A percentile compares a stretch with the other conserved stretches of the same genome.
Evolutionary conservation across 2,113 vertebrate species (phyloP).

Genomic region (Misgurnus anguillicaudatus): DNA sequence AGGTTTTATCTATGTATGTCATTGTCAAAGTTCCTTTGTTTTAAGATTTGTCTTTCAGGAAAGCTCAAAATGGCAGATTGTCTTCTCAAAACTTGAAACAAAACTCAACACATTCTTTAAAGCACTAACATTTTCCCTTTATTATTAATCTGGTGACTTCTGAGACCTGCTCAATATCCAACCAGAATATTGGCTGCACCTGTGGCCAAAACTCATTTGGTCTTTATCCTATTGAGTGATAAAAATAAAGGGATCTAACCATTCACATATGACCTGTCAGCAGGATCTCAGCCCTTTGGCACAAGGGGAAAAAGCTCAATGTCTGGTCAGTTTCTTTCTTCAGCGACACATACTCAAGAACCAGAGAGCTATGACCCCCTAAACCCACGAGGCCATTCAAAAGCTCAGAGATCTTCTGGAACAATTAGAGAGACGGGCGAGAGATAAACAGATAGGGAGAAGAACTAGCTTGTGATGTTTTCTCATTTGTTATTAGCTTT

Average conservation of each 20-base stretch:
- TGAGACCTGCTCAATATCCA: constrained; percentile 62
- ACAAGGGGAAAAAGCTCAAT: constrained; percentile 31
- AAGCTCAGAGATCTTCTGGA: constrained; percentile 49
- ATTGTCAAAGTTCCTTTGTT: neutral
- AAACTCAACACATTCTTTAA: constrained; percentile 53
- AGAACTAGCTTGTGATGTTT: neutral
- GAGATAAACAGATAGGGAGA: constrained; percentile 35
- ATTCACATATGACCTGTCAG: constrained; percentile 67
- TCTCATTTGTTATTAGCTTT: too few species aligned
- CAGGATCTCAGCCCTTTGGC: constrained; percentile 40
- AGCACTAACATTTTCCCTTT: constrained; percentile 50
- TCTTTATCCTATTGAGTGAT: constrained; percentile 57
- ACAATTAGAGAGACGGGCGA: constrained; percentile 38
- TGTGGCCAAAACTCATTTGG: constrained; percentile 51
- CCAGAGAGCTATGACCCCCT: constrained; percentile 43
- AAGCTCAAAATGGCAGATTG: constrained; percentile 24
- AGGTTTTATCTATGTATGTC: neutral
- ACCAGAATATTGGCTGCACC: constrained; percentile 56
- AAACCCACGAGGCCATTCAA: constrained; percentile 45
- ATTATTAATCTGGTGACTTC: constrained; percentile 63
- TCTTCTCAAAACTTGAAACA: constrained; percentile 45
- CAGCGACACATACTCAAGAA: constrained; percentile 50
- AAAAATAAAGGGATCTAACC: constrained; percentile 50
- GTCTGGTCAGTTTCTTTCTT: constrained; percentile 35
- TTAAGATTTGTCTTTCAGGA: constrained; percentile 29